These are phyloP conservation scores for Porites divaricata DNA, from an alignment of 92 coral and sea anemone species.

Conservation along the genomic window DNA sequence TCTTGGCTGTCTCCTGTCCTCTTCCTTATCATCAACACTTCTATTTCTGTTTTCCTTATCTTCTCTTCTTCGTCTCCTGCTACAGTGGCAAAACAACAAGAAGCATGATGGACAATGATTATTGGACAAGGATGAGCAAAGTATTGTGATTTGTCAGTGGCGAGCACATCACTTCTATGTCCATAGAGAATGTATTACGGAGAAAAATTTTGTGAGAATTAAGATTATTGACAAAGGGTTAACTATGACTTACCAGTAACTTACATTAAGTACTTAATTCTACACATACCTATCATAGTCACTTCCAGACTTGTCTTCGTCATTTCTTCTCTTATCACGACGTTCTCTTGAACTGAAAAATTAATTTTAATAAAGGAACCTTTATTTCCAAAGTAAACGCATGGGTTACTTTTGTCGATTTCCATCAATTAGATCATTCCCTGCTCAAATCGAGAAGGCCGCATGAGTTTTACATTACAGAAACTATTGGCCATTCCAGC, in stretches of 20 bases:
- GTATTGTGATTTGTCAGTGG: not conserved
- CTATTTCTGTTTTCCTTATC: constrained; percentile 51
- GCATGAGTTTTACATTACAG: too few relatives aligned
- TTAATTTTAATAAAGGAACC: not conserved
- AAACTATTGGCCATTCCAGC: too few relatives aligned
- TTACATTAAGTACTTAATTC: not conserved
- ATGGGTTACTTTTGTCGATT: too few relatives aligned
- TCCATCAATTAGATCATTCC: too few relatives aligned
- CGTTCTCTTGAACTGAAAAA: constrained; percentile 9
- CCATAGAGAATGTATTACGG: too few relatives aligned
- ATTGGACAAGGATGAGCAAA: too few relatives aligned
- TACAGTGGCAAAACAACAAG: not conserved
- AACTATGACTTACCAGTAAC: too few relatives aligned
- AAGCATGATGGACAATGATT: not conserved
- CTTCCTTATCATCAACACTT: constrained; percentile 31
- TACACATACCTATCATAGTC: constrained; percentile 39
- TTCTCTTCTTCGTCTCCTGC: constrained; percentile 22
- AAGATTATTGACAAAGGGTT: too few relatives aligned
- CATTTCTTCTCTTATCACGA: constrained; percentile 4
- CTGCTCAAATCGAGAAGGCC: too few relatives aligned
- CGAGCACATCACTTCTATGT: too few relatives aligned
- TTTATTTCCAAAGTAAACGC: not conserved
- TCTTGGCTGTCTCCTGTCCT: constrained; percentile 22
- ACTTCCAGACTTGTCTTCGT: constrained; percentile 1
- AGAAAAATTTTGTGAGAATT: too few relatives aligned